These are phyloP conservation scores for Grammomys surdaster DNA, from an alignment of 2,113 vertebrate genomes.

Conservation along the genomic window DNA sequence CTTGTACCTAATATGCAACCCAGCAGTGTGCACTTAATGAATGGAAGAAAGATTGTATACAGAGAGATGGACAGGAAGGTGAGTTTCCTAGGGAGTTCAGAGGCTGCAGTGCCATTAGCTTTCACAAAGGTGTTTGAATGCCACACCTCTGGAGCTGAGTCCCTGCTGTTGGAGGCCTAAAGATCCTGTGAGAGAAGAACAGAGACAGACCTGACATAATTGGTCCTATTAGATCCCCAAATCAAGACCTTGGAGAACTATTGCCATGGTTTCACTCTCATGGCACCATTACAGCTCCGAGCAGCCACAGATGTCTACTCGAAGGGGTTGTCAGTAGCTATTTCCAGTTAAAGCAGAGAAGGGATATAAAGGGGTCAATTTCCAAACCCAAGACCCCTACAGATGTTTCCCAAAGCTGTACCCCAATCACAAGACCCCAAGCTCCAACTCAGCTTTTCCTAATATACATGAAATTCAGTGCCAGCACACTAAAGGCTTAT, in stretches of 20 bases:
- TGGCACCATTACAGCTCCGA: background rate
- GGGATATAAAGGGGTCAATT: background rate
- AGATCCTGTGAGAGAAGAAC: background rate
- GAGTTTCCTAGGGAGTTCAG: background rate
- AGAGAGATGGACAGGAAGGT: background rate
- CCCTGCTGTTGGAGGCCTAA: background rate
- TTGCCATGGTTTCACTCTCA: background rate
- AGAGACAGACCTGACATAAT: constrained; percentile 24
- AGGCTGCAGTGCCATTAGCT: background rate
- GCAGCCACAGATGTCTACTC: background rate
- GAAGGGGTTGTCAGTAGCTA: background rate
- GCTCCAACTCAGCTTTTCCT: background rate
- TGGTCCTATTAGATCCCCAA: background rate
- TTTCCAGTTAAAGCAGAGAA: background rate
- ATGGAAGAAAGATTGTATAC: background rate
- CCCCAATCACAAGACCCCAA: background rate
- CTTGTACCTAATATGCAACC: background rate
- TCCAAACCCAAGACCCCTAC: background rate
- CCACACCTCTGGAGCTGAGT: background rate
- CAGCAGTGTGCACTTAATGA: background rate
- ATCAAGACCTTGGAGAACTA: background rate
- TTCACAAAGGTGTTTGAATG: constrained; percentile 40
- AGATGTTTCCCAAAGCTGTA: constrained; percentile 44
- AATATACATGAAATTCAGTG: background rate
- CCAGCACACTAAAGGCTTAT: background rate